A percentile compares a stretch with the other conserved stretches of the same genome.
These are phyloP conservation scores for Myripristis murdjan DNA, from an alignment of 2,797 vertebrate genomes.

Conservation along the genomic window DNA sequence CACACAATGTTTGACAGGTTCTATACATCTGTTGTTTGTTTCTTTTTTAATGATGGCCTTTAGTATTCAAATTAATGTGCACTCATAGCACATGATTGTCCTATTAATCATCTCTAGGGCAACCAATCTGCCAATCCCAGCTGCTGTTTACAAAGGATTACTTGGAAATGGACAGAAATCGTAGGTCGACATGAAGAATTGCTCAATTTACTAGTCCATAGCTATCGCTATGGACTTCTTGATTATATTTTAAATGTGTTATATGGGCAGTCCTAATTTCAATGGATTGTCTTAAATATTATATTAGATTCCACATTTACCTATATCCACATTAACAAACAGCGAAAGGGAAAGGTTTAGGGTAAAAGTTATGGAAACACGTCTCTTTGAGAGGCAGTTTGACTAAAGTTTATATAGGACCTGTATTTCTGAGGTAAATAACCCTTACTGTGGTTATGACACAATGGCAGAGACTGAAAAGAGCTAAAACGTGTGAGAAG, in stretches of 20 bases:
- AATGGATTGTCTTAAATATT: neutral
- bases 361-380: neutral
- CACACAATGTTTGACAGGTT: slow-evolving; percentile 29
- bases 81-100: slow-evolving; percentile 44
- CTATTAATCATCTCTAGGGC: slow-evolving; percentile 45
- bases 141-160: slow-evolving; percentile 46
- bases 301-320: neutral
- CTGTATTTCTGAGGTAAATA: neutral
- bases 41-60: slow-evolving; percentile 28
- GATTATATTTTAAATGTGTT: slow-evolving; percentile 35
- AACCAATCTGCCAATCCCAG: slow-evolving; percentile 57
- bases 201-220: slow-evolving; percentile 42
- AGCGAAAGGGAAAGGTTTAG: slow-evolving; percentile 11
- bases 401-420: neutral
- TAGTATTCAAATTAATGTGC: slow-evolving; percentile 40
- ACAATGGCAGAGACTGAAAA: neutral
- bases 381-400: neutral
- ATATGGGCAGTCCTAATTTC: slow-evolving; percentile 25
- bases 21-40: slow-evolving; percentile 24
- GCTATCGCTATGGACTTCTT: slow-evolving; percentile 21
- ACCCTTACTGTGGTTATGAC: neutral
- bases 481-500: slow-evolving; percentile 2
- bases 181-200: slow-evolving; percentile 45
- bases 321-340: no score
- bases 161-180: slow-evolving; percentile 39